phyloP scores from a whole-genome alignment of 2,888 invertebrate species.

The Drosophila subsilvestris region DNA sequence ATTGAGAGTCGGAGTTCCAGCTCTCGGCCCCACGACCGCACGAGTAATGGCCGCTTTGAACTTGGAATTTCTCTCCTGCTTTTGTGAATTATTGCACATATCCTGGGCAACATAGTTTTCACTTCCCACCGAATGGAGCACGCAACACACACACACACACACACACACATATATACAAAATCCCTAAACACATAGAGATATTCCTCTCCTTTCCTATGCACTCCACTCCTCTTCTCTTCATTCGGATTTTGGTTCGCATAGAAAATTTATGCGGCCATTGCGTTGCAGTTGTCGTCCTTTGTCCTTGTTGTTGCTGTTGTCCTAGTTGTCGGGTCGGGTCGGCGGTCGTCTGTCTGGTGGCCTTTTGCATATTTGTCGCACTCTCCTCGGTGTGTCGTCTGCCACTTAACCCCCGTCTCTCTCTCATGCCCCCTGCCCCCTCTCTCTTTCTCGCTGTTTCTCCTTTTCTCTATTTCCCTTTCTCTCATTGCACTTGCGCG shows the following conservation, averaged over 20 bases:
- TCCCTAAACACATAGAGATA: slow-evolving; percentile 17
- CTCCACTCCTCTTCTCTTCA: slow-evolving; percentile 3
- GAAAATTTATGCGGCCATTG: slow-evolving; percentile 78
- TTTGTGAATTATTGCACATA: slow-evolving; percentile 82
- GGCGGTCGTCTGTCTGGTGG: neutral
- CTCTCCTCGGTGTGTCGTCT: slow-evolving; percentile 58
- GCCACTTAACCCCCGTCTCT: slow-evolving; percentile 10
- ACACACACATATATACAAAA: slow-evolving; percentile 36
- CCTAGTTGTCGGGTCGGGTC: slow-evolving; percentile 65
- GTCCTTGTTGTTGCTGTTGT: slow-evolving; percentile 65
- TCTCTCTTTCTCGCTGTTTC: slow-evolving; percentile 23
- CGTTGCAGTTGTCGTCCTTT: slow-evolving; percentile 58
- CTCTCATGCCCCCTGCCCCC: slow-evolving; percentile 5
- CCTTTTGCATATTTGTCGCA: slow-evolving; percentile 75
- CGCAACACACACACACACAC: slow-evolving; percentile 38
- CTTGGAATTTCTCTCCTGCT: slow-evolving; percentile 71
- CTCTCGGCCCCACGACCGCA: slow-evolving; percentile 34
- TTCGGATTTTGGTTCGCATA: slow-evolving; percentile 57
- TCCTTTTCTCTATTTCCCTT: slow-evolving; percentile 14
- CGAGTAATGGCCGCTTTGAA: slow-evolving; percentile 82
- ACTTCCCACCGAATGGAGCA: slow-evolving; percentile 66
- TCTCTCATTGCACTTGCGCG: slow-evolving; percentile 53
- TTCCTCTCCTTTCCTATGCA: neutral
- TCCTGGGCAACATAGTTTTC: slow-evolving; percentile 79
- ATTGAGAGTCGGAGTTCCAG: slow-evolving; percentile 10